Evolutionary conservation across 1,140 invertebrate species (phyloP).

Genomic region (Helicoverpa zea): DNA sequence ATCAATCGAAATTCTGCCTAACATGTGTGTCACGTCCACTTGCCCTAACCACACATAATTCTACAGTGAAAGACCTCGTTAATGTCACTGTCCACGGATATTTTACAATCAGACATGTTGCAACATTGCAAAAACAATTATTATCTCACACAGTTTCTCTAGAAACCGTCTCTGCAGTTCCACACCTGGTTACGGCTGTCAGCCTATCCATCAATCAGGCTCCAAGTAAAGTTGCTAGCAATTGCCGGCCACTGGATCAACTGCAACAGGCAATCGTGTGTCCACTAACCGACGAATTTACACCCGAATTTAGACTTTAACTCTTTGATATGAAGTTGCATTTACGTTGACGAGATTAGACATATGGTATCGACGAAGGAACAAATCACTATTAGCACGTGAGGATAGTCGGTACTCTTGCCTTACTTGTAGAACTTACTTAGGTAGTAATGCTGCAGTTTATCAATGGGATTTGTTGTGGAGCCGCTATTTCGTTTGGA

Average conservation of each 20-base stretch:
- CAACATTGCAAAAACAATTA: constrained; percentile 58
- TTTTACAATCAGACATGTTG: constrained; percentile 47
- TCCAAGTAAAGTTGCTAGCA: constrained; percentile 67
- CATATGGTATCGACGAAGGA: constrained; percentile 66
- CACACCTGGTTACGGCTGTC: constrained; percentile 70
- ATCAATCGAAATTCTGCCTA: neutral
- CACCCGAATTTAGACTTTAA: constrained; percentile 46
- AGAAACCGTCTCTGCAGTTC: constrained; percentile 59
- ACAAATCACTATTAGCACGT: constrained; percentile 71
- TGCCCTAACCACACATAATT: constrained; percentile 28
- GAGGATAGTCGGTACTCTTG: constrained; percentile 68
- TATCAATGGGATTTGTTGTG: constrained; percentile 46
- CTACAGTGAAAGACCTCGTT: constrained; percentile 50
- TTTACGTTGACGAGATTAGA: constrained; percentile 43
- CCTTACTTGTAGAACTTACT: constrained; percentile 59
- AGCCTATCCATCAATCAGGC: constrained; percentile 76
- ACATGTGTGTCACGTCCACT: neutral
- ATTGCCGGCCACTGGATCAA: constrained; percentile 70
- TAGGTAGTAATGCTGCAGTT: constrained; percentile 41
- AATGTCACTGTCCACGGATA: constrained; percentile 38
- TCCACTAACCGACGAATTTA: constrained; percentile 27
- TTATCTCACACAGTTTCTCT: constrained; percentile 64
- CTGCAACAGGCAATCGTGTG: constrained; percentile 65
- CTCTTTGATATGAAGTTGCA: constrained; percentile 57
- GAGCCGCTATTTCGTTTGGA: constrained; percentile 10